Conservation (phyloP, 1,140 invertebrate genomes). For the Dermatophagoides farinae region DNA sequence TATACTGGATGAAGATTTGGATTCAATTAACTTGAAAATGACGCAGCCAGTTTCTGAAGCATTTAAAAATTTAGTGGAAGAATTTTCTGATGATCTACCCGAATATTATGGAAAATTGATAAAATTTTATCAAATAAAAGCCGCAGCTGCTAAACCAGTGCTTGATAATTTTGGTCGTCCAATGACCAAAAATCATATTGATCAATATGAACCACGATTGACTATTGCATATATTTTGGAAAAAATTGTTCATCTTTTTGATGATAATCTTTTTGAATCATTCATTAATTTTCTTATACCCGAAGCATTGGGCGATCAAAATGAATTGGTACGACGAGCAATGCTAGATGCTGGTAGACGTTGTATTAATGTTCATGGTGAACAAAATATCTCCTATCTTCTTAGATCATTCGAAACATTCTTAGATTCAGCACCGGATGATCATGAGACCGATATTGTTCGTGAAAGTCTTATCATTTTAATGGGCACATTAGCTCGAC, state of each 20-base stretch:
- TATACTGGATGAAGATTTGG: constrained; percentile 54
- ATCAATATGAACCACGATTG: constrained; percentile 64
- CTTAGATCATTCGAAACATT: constrained; percentile 58
- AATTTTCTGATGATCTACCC: constrained; percentile 33
- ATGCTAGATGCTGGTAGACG: constrained; percentile 85
- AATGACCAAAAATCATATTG: constrained; percentile 49
- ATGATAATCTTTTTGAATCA: constrained; percentile 39
- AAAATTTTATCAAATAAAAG: constrained; percentile 50
- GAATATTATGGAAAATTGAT: constrained; percentile 41
- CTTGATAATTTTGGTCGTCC: constrained; percentile 78
- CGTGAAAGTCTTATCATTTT: constrained; percentile 87
- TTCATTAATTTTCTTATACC: constrained; percentile 61
- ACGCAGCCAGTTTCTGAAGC: constrained; percentile 54
- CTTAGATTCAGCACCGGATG: constrained; percentile 69
- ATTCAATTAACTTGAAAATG: constrained; percentile 52
- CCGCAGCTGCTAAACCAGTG: constrained; percentile 5
- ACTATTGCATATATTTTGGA: constrained; percentile 63
- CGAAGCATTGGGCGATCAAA: constrained; percentile 62
- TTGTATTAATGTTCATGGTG: constrained; percentile 74
- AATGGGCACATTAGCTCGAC: constrained; percentile 83
- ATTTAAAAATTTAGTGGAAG: constrained; percentile 41
- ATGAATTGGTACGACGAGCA: constrained; percentile 53
- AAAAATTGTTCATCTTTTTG: constrained; percentile 47
- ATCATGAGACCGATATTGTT: constrained; percentile 70
- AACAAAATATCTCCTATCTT: constrained; percentile 28